These are phyloP conservation scores for Perithous albicinctus DNA, from an alignment of 2,888 invertebrate species.

Conservation along the genomic window DNA sequence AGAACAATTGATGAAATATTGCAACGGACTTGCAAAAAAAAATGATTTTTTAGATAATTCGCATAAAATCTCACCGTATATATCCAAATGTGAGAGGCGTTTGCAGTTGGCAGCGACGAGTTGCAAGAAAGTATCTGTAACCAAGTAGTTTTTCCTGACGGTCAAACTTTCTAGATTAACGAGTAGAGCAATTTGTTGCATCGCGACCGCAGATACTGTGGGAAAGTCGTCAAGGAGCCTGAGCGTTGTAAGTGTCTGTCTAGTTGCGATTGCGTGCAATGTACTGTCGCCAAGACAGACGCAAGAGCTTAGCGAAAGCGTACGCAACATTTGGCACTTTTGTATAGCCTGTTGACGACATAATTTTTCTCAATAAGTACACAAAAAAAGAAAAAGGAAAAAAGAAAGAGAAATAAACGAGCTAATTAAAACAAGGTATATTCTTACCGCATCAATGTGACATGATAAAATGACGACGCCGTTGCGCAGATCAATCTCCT, in stretches of 20 bases:
- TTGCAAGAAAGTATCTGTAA: constrained; percentile 86
- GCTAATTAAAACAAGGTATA: neutral
- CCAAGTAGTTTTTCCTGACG: constrained; percentile 85
- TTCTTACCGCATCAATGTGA: constrained; percentile 75
- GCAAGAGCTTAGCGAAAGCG: constrained; percentile 75
- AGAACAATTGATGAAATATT: too few relatives aligned
- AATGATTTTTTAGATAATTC: neutral
- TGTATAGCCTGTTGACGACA: constrained; percentile 72
- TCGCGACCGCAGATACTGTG: constrained; percentile 78
- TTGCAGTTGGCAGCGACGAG: constrained; percentile 83
- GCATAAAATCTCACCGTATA: constrained; percentile 60
- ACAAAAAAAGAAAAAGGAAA: neutral
- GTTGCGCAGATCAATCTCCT: constrained; percentile 75
- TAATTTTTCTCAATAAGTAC: neutral
- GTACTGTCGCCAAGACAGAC: constrained; percentile 72
- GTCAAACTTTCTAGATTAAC: constrained; percentile 85
- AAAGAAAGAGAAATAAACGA: constrained; percentile 17
- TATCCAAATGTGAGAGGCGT: constrained; percentile 74
- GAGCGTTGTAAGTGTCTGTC: constrained; percentile 74
- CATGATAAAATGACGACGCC: constrained; percentile 74
- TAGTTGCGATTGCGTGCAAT: constrained; percentile 73
- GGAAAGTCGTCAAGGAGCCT: constrained; percentile 76
- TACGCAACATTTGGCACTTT: constrained; percentile 72
- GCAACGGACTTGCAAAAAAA: too few relatives aligned
- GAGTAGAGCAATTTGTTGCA: constrained; percentile 84